phyloP scores from a whole-genome alignment of 2,797 vertebrate species.

The Propithecus perrieri region DNA sequence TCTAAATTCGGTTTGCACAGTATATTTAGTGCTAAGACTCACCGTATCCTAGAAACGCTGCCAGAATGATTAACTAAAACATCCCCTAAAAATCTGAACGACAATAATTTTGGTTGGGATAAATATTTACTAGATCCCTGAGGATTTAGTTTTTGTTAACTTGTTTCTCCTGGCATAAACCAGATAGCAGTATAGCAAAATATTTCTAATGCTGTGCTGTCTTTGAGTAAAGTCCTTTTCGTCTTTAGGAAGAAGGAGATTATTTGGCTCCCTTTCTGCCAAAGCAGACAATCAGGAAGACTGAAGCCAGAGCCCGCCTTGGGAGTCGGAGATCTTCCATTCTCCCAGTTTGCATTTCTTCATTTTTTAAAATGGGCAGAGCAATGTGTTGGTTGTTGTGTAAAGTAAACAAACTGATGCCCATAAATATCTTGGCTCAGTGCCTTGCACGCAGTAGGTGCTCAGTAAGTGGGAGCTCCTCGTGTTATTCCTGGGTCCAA shows the following conservation, averaged over 20 bases:
- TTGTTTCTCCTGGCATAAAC: background rate
- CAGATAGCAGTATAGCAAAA: background rate
- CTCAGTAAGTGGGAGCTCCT: background rate
- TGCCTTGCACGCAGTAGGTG: background rate
- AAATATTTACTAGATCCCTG: background rate
- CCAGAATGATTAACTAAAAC: background rate
- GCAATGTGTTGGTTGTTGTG: background rate
- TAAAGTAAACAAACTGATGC: background rate
- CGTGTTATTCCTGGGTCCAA: accelerated
- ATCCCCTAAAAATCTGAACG: background rate
- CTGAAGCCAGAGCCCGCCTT: background rate
- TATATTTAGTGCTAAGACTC: background rate
- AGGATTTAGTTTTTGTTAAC: background rate
- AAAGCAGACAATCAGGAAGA: background rate
- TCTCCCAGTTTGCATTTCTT: background rate
- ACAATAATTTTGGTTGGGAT: background rate
- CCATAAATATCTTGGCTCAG: background rate
- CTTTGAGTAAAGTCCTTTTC: background rate
- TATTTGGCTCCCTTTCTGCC: background rate
- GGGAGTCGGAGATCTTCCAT: background rate
- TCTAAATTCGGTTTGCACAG: background rate
- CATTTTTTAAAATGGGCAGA: background rate
- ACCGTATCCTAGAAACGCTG: background rate
- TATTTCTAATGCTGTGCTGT: background rate
- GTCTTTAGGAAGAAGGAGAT: background rate